Evolutionary conservation across 37 sponge, comb jelly and placozoan species (phyloP).

Genomic region (Eunapius fragilis): DNA sequence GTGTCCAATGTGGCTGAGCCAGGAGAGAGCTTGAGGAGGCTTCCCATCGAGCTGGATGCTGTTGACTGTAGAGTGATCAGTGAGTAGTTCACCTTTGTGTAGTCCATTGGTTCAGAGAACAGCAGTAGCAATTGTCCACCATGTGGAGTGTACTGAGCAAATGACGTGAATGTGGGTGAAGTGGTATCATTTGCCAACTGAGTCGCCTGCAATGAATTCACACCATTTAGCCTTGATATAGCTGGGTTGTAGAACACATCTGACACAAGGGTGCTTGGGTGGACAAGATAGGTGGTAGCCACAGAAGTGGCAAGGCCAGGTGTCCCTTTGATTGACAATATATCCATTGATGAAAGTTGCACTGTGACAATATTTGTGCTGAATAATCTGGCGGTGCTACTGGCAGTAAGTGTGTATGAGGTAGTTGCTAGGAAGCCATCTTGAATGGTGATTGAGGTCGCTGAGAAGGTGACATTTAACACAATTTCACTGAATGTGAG

Average conservation of each 20-base stretch:
- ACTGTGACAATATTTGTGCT: slow-evolving; percentile 45
- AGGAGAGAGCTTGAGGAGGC: slow-evolving; percentile 44
- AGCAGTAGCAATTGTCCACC: slow-evolving; percentile 43
- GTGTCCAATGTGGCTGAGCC: slow-evolving; percentile 52
- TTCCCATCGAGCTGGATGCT: slow-evolving; percentile 10
- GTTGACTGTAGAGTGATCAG: slow-evolving; percentile 71
- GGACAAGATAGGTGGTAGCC: slow-evolving; percentile 64
- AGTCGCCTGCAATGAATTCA: slow-evolving; percentile 69
- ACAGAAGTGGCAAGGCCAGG: slow-evolving; percentile 60
- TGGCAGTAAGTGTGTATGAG: slow-evolving; percentile 69
- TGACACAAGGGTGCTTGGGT: slow-evolving; percentile 55
- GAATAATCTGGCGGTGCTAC: slow-evolving; percentile 11
- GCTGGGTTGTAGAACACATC: slow-evolving; percentile 74
- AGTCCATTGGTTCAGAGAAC: slow-evolving; percentile 86
- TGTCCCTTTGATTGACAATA: slow-evolving; percentile 56
- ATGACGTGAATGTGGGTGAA: slow-evolving; percentile 54
- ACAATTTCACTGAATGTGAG: slow-evolving; percentile 79
- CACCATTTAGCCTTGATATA: slow-evolving; percentile 44
- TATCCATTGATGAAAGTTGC: slow-evolving; percentile 40
- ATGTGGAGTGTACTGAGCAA: slow-evolving; percentile 59
- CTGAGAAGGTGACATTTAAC: slow-evolving; percentile 17
- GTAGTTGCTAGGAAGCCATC: slow-evolving; percentile 45
- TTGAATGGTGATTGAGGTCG: slow-evolving; percentile 57
- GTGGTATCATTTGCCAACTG: slow-evolving; percentile 71
- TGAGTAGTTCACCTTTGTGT: slow-evolving; percentile 61